These are phyloP conservation scores for Pteropus rufus DNA, from an alignment of 2,797 vertebrate species.

Conservation along the genomic window DNA sequence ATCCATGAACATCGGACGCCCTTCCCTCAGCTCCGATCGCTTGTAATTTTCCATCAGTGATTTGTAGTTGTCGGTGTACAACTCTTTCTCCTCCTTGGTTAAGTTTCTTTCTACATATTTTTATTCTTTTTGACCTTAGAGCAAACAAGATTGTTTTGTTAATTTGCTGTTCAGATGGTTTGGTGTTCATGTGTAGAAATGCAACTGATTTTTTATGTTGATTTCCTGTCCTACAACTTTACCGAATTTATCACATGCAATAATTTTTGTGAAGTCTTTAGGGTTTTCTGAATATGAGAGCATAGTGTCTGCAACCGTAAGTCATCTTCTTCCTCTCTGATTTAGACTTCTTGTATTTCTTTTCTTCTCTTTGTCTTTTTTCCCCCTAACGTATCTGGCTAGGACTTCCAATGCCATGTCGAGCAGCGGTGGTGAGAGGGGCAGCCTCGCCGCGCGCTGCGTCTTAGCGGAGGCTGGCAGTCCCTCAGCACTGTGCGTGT, in stretches of 20 bases:
- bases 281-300: not conserved
- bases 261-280: not conserved
- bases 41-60: not conserved
- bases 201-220: not conserved
- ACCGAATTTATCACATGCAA: not conserved
- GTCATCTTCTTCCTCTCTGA: not conserved
- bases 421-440: not conserved
- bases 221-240: not conserved
- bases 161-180: not conserved
- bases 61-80: not conserved
- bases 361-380: too few species aligned
- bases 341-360: not conserved
- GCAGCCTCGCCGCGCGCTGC: not conserved
- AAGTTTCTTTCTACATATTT: not conserved
- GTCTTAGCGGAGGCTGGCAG: not conserved
- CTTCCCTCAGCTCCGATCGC: not conserved
- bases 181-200: not conserved
- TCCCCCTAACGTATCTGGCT: too few species aligned
- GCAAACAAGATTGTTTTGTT: not conserved
- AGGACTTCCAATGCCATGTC: not conserved
- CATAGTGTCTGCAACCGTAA: not conserved
- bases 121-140: not conserved
- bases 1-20: not conserved
- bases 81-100: not conserved
- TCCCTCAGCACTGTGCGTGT: not conserved